phyloP scores from a whole-genome alignment of 2,113 vertebrate genomes.

The Tachuris rubrigastra region DNA sequence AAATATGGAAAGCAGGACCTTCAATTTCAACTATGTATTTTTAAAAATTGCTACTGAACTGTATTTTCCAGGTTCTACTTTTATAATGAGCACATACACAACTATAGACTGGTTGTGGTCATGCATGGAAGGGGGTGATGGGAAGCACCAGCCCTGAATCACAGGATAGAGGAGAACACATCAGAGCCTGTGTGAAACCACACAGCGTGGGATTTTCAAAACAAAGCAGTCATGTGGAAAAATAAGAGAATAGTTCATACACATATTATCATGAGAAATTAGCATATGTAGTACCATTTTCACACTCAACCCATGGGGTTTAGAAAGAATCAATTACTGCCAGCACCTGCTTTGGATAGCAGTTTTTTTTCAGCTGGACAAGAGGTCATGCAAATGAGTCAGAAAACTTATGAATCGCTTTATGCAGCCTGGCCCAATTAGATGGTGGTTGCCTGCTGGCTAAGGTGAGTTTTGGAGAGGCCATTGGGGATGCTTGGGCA shows the following conservation, averaged over 20 bases:
- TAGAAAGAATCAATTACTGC: conserved; percentile 38
- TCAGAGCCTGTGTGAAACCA: not conserved
- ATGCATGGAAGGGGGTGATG: not conserved
- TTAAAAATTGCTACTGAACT: not conserved
- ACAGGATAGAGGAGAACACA: not conserved
- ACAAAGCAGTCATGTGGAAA: conserved; percentile 55
- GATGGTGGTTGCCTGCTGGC: not conserved
- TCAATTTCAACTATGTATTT: not conserved
- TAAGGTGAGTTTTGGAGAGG: not conserved
- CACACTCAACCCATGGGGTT: not conserved
- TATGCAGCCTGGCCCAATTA: not conserved
- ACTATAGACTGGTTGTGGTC: not conserved
- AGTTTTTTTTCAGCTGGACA: not conserved
- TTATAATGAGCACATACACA: not conserved
- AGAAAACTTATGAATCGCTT: not conserved
- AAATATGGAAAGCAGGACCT: not conserved
- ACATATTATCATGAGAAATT: conserved; percentile 51
- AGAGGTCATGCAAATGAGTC: not conserved
- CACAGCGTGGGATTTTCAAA: conserved; percentile 42
- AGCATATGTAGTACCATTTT: conserved; percentile 54
- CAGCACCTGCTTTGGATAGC: conserved; percentile 50
- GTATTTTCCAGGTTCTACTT: not conserved
- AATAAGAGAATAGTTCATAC: conserved; percentile 33
- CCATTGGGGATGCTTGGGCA: not conserved
- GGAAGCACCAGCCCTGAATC: not conserved